phyloP scores from a whole-genome alignment of 2,113 vertebrate genomes.

The Irena cyanogastra region DNA sequence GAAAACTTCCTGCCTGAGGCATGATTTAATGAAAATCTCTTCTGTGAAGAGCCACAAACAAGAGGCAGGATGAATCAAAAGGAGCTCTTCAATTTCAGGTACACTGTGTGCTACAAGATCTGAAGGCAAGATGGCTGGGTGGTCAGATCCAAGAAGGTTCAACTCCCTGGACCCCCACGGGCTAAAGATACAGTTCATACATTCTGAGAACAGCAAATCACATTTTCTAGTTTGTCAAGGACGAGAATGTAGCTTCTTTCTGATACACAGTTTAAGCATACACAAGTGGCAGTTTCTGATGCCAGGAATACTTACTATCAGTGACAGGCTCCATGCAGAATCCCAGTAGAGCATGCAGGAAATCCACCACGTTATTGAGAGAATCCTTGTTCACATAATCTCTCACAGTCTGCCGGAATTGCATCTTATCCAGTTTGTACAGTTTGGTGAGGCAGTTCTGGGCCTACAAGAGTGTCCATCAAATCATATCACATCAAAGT shows the following conservation, averaged over 20 bases:
- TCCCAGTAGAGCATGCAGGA: constrained; percentile 95
- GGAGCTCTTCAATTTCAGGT: not conserved
- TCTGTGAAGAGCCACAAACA: not conserved
- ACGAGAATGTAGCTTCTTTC: not conserved
- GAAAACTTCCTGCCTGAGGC: not conserved
- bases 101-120: not conserved
- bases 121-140: not conserved
- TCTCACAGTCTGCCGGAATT: constrained; percentile 96
- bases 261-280: not conserved
- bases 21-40: not conserved
- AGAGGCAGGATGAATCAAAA: not conserved
- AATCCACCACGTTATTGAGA: constrained; percentile 99
- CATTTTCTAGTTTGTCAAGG: not conserved
- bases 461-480: constrained; percentile 76
- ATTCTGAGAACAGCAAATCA: not conserved
- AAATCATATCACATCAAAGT: constrained; percentile 49
- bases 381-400: constrained; percentile 98
- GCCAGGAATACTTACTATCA: constrained; percentile 86
- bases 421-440: constrained; percentile 95
- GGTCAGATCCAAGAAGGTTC: not conserved
- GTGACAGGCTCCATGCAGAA: constrained; percentile 99
- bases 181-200: not conserved
- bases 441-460: constrained; percentile 95
- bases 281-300: not conserved
- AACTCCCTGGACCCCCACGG: not conserved